These are phyloP conservation scores for Lithophane leautieri DNA, from an alignment of 2,888 invertebrate genomes.

Conservation along the genomic window DNA sequence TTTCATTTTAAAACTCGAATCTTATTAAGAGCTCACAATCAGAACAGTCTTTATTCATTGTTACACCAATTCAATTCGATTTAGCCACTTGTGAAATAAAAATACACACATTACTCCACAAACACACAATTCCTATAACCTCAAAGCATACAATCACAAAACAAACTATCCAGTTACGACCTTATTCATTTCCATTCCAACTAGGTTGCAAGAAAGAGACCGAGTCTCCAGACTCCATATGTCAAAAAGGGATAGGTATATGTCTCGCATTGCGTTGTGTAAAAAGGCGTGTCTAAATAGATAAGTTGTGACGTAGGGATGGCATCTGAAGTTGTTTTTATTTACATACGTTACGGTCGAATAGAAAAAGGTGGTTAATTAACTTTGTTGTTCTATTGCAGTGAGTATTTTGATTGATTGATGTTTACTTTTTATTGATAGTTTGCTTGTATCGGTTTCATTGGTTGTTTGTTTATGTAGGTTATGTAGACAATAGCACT, in stretches of 20 bases:
- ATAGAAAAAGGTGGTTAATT: slow-evolving; percentile 76
- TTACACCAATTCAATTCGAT: neutral
- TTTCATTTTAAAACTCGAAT: neutral
- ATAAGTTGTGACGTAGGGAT: slow-evolving; percentile 78
- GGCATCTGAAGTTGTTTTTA: slow-evolving; percentile 79
- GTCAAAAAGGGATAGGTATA: slow-evolving; percentile 73
- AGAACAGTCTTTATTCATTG: neutral
- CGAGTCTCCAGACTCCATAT: slow-evolving; percentile 22
- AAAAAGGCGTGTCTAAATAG: slow-evolving; percentile 86
- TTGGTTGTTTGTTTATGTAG: slow-evolving; percentile 18
- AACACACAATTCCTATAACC: slow-evolving; percentile 4
- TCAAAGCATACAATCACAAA: slow-evolving; percentile 41
- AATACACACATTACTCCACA: neutral
- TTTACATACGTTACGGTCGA: slow-evolving; percentile 69
- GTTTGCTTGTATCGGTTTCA: slow-evolving; percentile 32
- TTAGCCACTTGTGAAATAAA: neutral
- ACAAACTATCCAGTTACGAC: slow-evolving; percentile 63
- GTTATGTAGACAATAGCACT: neutral
- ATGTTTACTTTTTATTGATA: slow-evolving; percentile 34
- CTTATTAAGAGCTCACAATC: neutral
- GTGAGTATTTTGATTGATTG: slow-evolving; percentile 44
- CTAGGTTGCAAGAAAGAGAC: slow-evolving; percentile 69
- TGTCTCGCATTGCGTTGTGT: slow-evolving; percentile 66
- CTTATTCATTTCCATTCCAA: slow-evolving; percentile 66
- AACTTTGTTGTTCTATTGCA: slow-evolving; percentile 49